Percentiles rank a stretch among this genome's conserved stretches.
These are phyloP conservation scores for Probaryconus sp. DNA, from an alignment of 1,140 invertebrate genomes.

Conservation along the genomic window DNA sequence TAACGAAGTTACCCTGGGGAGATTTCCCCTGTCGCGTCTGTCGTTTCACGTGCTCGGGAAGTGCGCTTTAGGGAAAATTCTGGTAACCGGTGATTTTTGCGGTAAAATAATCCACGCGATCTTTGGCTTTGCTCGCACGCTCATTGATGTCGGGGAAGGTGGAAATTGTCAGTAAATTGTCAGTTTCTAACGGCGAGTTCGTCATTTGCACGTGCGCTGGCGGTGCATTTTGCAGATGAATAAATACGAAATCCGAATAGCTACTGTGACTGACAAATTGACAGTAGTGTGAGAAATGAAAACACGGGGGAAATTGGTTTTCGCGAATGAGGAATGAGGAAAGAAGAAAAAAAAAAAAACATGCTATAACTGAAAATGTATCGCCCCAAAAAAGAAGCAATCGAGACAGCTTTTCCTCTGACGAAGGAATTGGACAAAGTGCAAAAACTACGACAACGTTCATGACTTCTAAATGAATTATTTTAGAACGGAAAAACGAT, in stretches of 20 bases:
- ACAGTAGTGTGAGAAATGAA: conserved; percentile 39
- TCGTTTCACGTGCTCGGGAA: conserved; percentile 1
- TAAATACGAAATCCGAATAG: conserved; percentile 14
- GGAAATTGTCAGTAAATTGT: conserved; percentile 37
- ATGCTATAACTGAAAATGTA: conserved; percentile 2
- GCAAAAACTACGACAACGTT: no score
- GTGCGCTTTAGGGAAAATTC: conserved; percentile 16
- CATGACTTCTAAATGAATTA: no score
- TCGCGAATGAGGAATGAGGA: conserved; percentile 4
- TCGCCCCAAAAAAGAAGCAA: no score
- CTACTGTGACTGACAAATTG: conserved; percentile 40
- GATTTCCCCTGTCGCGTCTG: not conserved
- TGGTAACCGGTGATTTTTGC: conserved; percentile 29
- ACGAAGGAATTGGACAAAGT: no score
- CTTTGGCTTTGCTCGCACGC: not conserved
- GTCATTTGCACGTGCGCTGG: conserved; percentile 26
- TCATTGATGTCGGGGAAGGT: not conserved
- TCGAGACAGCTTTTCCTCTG: no score
- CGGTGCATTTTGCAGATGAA: conserved; percentile 11
- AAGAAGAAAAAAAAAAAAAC: conserved; percentile 12
- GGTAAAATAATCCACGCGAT: conserved; percentile 5
- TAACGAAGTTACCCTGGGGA: conserved; percentile 14
- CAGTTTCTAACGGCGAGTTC: conserved; percentile 23
- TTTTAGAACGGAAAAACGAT: no score
- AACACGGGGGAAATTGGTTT: conserved; percentile 23